Evolutionary conservation across 1,140 invertebrate species (phyloP).

Genomic region (Macrobrachium nipponense): DNA sequence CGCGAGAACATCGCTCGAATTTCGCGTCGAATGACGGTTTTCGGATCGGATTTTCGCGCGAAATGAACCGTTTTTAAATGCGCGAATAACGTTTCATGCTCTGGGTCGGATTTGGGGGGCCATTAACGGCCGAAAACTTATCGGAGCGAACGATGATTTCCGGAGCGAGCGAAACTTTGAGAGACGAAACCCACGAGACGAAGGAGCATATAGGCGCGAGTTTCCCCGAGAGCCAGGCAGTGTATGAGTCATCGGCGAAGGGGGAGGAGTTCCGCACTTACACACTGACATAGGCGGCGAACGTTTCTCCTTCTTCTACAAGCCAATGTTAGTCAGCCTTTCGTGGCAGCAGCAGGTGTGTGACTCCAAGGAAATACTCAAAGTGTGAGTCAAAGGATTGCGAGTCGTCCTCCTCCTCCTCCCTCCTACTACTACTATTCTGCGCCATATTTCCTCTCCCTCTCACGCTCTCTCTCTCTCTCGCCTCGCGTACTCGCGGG

Average conservation of each 20-base stretch:
- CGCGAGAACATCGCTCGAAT: background rate
- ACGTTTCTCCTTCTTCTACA: too few relatives aligned
- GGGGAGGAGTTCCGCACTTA: background rate
- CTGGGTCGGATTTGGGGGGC: background rate
- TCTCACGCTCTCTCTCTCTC: too few relatives aligned
- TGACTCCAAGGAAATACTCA: constrained; percentile 6
- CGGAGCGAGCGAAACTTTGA: background rate
- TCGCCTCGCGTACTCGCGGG: too few relatives aligned
- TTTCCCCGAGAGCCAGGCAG: constrained; percentile 3
- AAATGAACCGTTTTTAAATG: too few relatives aligned
- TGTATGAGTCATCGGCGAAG: constrained; percentile 20
- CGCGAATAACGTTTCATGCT: too few relatives aligned
- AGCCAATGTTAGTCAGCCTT: constrained; percentile 4
- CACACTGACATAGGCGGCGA: too few relatives aligned
- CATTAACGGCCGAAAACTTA: too few relatives aligned
- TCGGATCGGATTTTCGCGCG: too few relatives aligned
- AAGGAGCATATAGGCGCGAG: constrained; percentile 5
- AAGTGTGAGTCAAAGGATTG: background rate
- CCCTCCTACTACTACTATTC: too few relatives aligned
- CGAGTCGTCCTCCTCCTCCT: background rate
- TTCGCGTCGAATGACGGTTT: too few relatives aligned
- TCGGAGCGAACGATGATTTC: background rate
- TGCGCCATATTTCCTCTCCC: too few relatives aligned
- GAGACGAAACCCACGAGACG: background rate
- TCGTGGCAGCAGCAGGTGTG: background rate